Evolutionary conservation across 2,113 vertebrate species (phyloP), one percentile per base, ranked within the genome.

Genomic region (Ictalurus punctatus): DNA sequence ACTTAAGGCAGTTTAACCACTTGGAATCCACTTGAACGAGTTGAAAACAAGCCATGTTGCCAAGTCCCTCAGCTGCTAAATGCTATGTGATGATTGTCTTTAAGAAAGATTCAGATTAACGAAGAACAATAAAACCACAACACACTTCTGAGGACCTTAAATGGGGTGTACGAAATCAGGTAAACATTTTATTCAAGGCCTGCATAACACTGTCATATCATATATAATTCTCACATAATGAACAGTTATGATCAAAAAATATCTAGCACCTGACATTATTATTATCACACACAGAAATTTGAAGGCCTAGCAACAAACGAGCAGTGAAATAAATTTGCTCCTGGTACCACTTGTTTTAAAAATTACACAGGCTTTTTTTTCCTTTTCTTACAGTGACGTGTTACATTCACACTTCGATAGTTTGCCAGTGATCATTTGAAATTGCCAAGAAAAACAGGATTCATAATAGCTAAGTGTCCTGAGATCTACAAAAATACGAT

Each of bases 401-500:
- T 89, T 87, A 91, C 90, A 91, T 89, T 91, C 73, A 85, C 87
- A 19, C 2, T 84, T 90, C 79, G 48, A 83, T 65, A 88, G 83
- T 84, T 89, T 73, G 56, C 52, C 69, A 61, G 71, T 84, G 30
- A 88, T 48, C 37, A 79, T 79, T 81, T 81, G 52, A 19, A 56
- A 58, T 30, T 21, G 27, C 40, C 61, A 67, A 52, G 16, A 84
- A 84, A 61, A 84, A 65, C 54, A 48, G 10, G n/a, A 13, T 5
- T 79, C 67, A 88, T 82, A 58, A 82, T 78, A 37, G 6, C 86
- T 40, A 90, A 65, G 54, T 90, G 44, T 93, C 92, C 94, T 95
- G 92, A 95, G 94, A 92, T 56, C 93, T 95, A 94, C 82, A 90
- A 89, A 90, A 85, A 91, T 67, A 84, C 9, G 79, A 92, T 94